phyloP scores from a whole-genome alignment of 2,113 vertebrate genomes.

The Strigops habroptila region DNA sequence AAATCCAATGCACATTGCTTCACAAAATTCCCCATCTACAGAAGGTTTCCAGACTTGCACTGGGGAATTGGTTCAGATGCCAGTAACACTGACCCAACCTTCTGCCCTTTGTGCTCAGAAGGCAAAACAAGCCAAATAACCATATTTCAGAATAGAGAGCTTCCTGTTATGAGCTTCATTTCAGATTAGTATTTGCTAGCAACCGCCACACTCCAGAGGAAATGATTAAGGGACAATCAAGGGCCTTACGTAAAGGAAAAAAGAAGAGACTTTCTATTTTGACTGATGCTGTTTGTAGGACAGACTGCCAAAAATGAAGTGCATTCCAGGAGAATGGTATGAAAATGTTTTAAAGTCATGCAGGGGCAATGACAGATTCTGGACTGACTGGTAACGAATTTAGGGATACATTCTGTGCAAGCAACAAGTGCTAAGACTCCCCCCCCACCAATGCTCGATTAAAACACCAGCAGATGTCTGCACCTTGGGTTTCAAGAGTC shows the following conservation, averaged over 20 bases:
- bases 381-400: background rate
- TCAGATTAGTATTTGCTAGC: slow-evolving; percentile 41
- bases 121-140: slow-evolving; percentile 14
- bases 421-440: background rate
- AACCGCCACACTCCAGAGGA: slow-evolving; percentile 46
- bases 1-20: slow-evolving; percentile 21
- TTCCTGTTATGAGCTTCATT: slow-evolving; percentile 55
- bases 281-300: background rate
- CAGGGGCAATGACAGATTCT: background rate
- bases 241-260: background rate
- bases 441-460: background rate
- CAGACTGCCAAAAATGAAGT: background rate
- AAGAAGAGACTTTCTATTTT: background rate
- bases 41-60: background rate
- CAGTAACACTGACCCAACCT: background rate
- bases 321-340: background rate
- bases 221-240: slow-evolving; percentile 21
- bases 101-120: slow-evolving; percentile 29
- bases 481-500: background rate
- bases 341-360: background rate
- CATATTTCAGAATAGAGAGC: background rate
- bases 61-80: slow-evolving; percentile 32
- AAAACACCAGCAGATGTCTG: background rate
- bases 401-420: background rate
- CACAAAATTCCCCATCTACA: background rate